A percentile compares a stretch with the other conserved stretches of the same genome.
Conservation (phyloP, 2,888 invertebrate genomes). For the Helleia helle region DNA sequence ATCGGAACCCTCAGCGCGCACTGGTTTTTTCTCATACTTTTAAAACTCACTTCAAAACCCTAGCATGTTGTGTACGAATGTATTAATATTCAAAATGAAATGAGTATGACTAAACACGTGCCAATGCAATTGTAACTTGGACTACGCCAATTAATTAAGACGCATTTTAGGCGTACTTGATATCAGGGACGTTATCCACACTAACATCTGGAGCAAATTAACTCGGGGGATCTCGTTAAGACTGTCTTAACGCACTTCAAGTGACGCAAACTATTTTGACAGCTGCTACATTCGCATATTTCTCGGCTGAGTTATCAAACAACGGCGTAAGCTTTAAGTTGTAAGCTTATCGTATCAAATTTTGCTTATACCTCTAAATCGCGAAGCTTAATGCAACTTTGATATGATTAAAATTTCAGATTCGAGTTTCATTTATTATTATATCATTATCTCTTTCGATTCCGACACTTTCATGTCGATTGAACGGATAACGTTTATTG, state of each 20-base stretch:
- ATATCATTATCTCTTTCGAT: background rate
- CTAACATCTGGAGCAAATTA: slow-evolving; percentile 4
- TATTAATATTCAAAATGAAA: too few relatives aligned
- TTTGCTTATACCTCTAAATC: background rate
- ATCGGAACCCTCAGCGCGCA: too few relatives aligned
- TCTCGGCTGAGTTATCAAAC: background rate
- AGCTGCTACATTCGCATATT: background rate
- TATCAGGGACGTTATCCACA: background rate
- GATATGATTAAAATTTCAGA: background rate
- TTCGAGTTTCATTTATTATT: background rate
- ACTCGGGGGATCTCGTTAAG: slow-evolving; percentile 17
- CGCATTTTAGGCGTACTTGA: background rate
- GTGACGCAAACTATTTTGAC: background rate
- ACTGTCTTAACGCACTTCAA: background rate
- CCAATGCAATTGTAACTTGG: too few relatives aligned
- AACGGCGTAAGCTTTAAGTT: background rate
- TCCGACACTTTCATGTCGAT: slow-evolving; percentile 3
- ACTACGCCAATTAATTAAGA: background rate
- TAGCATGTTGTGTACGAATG: too few relatives aligned
- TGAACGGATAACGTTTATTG: background rate
- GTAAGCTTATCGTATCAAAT: too few relatives aligned
- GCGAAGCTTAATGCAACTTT: background rate
- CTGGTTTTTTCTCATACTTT: too few relatives aligned
- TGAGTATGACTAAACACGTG: too few relatives aligned
- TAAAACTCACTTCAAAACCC: too few relatives aligned